Conservation (phyloP, 2,113 vertebrate species). For the Poicephalus gulielmi region DNA sequence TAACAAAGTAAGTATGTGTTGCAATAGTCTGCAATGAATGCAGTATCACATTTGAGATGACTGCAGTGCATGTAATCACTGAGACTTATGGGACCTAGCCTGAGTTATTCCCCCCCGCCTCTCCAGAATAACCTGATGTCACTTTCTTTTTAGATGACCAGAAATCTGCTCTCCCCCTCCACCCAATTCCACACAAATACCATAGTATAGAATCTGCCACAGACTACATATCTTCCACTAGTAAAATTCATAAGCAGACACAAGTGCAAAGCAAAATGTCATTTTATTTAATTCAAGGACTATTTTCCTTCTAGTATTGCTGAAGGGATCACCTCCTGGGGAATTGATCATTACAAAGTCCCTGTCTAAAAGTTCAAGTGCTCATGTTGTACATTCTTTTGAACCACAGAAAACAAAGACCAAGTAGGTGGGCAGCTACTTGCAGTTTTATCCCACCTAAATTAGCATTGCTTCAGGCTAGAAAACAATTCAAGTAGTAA, state of each 20-base stretch:
- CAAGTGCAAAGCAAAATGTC: constrained; percentile 69
- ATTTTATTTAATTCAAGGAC: constrained; percentile 74
- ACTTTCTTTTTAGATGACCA: not conserved
- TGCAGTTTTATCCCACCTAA: constrained; percentile 63
- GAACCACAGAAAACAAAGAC: constrained; percentile 62
- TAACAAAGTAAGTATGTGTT: not conserved
- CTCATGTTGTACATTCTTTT: constrained; percentile 75
- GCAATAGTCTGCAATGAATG: not conserved
- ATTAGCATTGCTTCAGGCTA: constrained; percentile 57
- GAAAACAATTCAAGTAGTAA: constrained; percentile 73
- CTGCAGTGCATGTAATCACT: not conserved
- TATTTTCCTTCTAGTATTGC: constrained; percentile 70
- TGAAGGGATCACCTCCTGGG: constrained; percentile 68
- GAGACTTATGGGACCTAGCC: not conserved
- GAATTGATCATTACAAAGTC: constrained; percentile 67
- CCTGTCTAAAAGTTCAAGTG: constrained; percentile 70
- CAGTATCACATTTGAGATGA: not conserved
- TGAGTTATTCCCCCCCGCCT: not conserved
- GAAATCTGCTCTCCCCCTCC: not conserved
- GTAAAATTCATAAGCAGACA: constrained; percentile 19
- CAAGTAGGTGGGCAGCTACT: constrained; percentile 59
- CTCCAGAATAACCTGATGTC: not conserved
- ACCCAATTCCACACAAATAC: not conserved
- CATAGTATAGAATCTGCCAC: not conserved
- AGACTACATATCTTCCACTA: not conserved